Percentiles rank a stretch among this genome's conserved stretches.
Conservation (phyloP, 2,113 vertebrate species). For the Urocynchramus pylzowi region DNA sequence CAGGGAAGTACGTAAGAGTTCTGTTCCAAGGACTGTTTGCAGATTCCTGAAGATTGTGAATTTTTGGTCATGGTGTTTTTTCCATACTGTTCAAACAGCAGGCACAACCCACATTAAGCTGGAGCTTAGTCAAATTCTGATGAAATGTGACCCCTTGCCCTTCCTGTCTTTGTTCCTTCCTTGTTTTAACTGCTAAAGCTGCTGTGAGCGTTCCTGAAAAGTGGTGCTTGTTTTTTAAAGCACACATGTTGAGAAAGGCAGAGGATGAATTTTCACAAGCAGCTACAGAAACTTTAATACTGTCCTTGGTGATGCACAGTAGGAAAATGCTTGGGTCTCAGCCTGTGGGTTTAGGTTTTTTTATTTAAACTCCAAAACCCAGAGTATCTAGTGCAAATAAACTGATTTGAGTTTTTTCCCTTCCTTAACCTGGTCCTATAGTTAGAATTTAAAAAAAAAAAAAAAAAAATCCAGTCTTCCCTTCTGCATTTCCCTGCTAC, state of each 20-base stretch:
- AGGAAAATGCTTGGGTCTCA: background rate
- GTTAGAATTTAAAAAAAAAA: background rate
- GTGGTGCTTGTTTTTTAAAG: conserved; percentile 46
- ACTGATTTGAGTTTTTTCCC: background rate
- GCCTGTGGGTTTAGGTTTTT: background rate
- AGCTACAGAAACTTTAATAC: background rate
- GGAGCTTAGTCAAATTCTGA: conserved; percentile 50
- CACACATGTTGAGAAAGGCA: background rate
- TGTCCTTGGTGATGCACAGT: background rate
- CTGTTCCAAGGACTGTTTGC: background rate
- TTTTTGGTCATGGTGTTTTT: background rate
- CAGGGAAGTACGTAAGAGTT: background rate
- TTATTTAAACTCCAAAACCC: background rate
- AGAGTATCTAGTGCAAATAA: background rate
- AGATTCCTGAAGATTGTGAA: background rate
- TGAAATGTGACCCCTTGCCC: conserved; percentile 57
- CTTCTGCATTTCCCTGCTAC: background rate
- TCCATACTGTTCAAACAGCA: conserved; percentile 13
- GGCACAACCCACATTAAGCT: conserved; percentile 14
- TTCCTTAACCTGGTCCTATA: background rate
- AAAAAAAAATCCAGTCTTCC: too few species aligned
- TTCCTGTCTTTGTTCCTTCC: conserved; percentile 75
- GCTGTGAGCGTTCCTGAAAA: conserved; percentile 69
- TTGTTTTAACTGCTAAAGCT: conserved; percentile 52
- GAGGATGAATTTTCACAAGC: background rate